phyloP scores from a whole-genome alignment of 2,888 invertebrate genomes.

The Acrobasis consociella region DNA sequence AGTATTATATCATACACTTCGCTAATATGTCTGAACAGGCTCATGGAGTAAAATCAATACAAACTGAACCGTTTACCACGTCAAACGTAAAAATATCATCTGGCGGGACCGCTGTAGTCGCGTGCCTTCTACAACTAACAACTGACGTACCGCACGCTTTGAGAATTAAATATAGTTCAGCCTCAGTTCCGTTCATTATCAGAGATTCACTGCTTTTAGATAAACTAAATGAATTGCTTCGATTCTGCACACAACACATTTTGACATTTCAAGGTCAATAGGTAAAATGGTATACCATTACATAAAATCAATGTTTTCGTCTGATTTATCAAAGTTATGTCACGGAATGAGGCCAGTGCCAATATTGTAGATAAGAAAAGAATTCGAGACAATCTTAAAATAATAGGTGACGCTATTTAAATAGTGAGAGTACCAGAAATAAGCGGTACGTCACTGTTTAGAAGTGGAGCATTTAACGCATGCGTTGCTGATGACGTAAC shows the following conservation, averaged over 20 bases:
- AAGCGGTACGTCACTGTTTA: slow-evolving; percentile 63
- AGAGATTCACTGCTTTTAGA: slow-evolving; percentile 28
- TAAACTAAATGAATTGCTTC: slow-evolving; percentile 25
- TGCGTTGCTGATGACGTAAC: slow-evolving; percentile 52
- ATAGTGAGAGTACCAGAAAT: slow-evolving; percentile 68
- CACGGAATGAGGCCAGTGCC: slow-evolving; percentile 44
- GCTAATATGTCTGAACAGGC: slow-evolving; percentile 41
- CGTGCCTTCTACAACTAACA: slow-evolving; percentile 71
- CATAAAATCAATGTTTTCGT: slow-evolving; percentile 11
- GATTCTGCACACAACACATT: slow-evolving; percentile 14
- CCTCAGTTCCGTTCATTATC: slow-evolving; percentile 56
- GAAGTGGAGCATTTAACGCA: slow-evolving; percentile 58
- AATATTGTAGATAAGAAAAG: slow-evolving; percentile 48
- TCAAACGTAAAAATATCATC: slow-evolving; percentile 62
- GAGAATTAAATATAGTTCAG: slow-evolving; percentile 69
- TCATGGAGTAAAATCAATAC: slow-evolving; percentile 64
- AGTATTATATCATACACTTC: slow-evolving; percentile 53
- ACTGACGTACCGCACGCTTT: slow-evolving; percentile 65
- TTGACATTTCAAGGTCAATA: slow-evolving; percentile 24
- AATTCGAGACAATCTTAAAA: slow-evolving; percentile 68
- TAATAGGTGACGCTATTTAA: slow-evolving; percentile 72
- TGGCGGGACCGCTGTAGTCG: slow-evolving; percentile 53
- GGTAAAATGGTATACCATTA: slow-evolving; percentile 20
- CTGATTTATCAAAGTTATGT: slow-evolving; percentile 37
- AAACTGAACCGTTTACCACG: slow-evolving; percentile 50